phyloP scores from a whole-genome alignment of 2,113 vertebrate genomes.

The Psophia crepitans region DNA sequence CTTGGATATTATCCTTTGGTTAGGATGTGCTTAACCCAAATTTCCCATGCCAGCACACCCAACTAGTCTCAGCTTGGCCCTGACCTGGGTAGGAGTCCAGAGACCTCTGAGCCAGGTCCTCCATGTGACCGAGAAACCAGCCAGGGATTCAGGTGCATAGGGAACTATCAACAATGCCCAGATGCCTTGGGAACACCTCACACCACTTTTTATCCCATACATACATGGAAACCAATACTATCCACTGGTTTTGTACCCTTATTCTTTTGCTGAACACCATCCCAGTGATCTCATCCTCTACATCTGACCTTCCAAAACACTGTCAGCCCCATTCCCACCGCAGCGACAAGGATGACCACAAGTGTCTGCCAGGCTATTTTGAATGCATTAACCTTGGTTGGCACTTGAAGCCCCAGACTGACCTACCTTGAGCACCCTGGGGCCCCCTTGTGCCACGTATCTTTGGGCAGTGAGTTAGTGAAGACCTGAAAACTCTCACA shows the following conservation, averaged over 20 bases:
- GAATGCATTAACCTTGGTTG: not conserved
- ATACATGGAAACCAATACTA: not conserved
- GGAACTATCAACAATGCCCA: not conserved
- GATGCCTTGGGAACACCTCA: not conserved
- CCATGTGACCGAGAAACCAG: not conserved
- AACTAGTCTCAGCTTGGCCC: not conserved
- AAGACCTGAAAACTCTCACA: not conserved
- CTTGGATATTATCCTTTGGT: not conserved
- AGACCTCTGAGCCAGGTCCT: not conserved
- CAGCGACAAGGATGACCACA: not conserved
- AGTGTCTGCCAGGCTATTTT: not conserved
- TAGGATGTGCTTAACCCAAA: not conserved
- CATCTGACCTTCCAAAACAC: not conserved
- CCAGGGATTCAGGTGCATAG: not conserved
- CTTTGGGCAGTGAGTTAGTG: not conserved
- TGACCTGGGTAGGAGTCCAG: not conserved
- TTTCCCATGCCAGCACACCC: not conserved
- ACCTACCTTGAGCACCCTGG: fast-evolving
- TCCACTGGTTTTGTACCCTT: not conserved
- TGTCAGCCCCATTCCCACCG: not conserved
- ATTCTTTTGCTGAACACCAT: not conserved
- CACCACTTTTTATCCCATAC: not conserved
- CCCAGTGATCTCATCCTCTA: not conserved
- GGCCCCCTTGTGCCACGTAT: not conserved
- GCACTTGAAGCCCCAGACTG: not conserved